Conservation (phyloP, 2,888 invertebrate species). For the Stomorhina lunata region DNA sequence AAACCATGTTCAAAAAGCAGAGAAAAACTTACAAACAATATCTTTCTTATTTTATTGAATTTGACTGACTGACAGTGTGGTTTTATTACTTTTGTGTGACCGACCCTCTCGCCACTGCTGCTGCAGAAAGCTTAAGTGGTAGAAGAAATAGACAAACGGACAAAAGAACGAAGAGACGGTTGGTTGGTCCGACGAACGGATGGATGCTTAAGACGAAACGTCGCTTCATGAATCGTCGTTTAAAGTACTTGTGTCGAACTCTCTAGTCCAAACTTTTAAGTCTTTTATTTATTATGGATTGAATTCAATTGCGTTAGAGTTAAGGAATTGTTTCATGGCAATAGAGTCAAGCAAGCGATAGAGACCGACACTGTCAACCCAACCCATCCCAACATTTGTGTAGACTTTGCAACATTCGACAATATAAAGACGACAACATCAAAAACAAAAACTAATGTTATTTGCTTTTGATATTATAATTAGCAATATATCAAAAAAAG, state of each 20-base stretch:
- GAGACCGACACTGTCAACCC: background rate
- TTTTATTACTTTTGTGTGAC: constrained; percentile 54
- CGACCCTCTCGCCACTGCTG: constrained; percentile 21
- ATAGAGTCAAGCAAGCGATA: background rate
- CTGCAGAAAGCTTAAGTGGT: background rate
- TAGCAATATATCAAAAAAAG: too few relatives aligned
- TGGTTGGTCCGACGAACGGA: background rate
- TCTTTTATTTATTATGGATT: constrained; percentile 59
- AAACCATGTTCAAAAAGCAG: background rate
- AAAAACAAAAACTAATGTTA: constrained; percentile 25
- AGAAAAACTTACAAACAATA: constrained; percentile 7
- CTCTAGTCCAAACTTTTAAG: constrained; percentile 32
- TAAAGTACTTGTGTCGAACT: constrained; percentile 41
- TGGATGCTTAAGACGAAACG: background rate
- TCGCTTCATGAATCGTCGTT: constrained; percentile 5
- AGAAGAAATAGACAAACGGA: background rate
- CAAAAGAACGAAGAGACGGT: background rate
- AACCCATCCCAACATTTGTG: background rate
- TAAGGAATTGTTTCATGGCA: constrained; percentile 7
- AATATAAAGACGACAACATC: background rate
- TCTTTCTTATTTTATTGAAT: constrained; percentile 53
- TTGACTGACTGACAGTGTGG: constrained; percentile 50
- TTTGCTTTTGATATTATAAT: constrained; percentile 28
- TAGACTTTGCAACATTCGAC: constrained; percentile 31
- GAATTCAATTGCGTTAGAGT: constrained; percentile 53